phyloP scores from a whole-genome alignment of 1,140 invertebrate species.

The Drosophila equinoxialis region DNA sequence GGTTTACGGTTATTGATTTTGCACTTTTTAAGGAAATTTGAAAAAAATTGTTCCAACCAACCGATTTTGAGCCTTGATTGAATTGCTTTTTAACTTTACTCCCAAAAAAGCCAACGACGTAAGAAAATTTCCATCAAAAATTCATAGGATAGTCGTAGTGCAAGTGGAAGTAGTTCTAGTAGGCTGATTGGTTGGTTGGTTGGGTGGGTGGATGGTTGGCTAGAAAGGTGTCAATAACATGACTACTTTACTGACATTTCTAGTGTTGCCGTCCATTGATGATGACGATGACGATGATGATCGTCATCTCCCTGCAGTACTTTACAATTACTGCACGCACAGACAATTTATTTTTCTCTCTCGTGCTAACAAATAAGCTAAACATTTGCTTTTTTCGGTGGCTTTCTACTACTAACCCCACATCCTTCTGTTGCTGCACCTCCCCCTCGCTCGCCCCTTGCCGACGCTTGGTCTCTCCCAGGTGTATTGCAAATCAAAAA shows the following conservation, averaged over 20 bases:
- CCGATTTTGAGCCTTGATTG: conserved; percentile 31
- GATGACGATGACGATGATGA: neutral
- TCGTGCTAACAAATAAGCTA: conserved; percentile 68
- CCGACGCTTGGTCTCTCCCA: conserved; percentile 57
- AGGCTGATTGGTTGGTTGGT: neutral
- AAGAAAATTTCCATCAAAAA: conserved; percentile 56
- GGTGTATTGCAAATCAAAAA: conserved; percentile 83
- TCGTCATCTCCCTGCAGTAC: conserved; percentile 44
- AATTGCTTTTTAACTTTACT: conserved; percentile 31
- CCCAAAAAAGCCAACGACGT: neutral
- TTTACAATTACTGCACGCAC: conserved; percentile 83
- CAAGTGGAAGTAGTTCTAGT: conserved; percentile 9
- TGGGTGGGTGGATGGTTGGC: neutral
- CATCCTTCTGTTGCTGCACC: neutral
- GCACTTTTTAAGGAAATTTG: conserved; percentile 37
- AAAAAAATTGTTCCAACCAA: conserved; percentile 53
- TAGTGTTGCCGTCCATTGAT: neutral
- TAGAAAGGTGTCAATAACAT: conserved; percentile 69
- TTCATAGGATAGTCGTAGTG: conserved; percentile 48
- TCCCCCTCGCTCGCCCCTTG: neutral
- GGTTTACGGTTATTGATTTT: conserved; percentile 76
- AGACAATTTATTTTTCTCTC: conserved; percentile 80
- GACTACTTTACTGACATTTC: conserved; percentile 50
- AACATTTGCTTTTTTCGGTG: conserved; percentile 45
- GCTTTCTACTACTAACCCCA: neutral